A percentile compares a stretch with the other conserved stretches of the same genome.
Evolutionary conservation across 1,140 invertebrate species (phyloP).

Genomic region (Lordiphosa mommai): DNA sequence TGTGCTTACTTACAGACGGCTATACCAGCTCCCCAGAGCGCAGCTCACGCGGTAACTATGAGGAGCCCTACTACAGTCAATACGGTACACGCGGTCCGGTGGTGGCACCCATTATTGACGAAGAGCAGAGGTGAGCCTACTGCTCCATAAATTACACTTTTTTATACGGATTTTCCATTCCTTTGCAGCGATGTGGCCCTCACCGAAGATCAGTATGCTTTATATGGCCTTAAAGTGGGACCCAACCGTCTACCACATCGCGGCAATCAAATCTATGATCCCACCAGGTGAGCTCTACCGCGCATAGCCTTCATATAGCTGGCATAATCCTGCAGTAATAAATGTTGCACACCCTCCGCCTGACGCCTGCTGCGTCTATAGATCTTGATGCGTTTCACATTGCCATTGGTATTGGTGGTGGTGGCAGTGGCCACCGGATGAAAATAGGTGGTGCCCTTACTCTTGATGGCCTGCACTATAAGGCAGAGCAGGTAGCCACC

Average conservation of each 20-base stretch:
- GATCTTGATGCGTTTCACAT: constrained; percentile 69
- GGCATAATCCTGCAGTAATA: constrained; percentile 42
- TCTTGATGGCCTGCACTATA: constrained; percentile 85
- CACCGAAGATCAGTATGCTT: constrained; percentile 88
- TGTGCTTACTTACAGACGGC: constrained; percentile 81
- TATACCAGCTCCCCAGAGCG: constrained; percentile 94
- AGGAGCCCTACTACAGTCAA: constrained; percentile 92
- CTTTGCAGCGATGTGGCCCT: constrained; percentile 85
- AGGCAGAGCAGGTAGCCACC: constrained; percentile 88
- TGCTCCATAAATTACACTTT: background rate
- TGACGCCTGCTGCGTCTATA: constrained; percentile 56
- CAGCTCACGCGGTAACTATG: constrained; percentile 85
- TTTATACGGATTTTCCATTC: background rate
- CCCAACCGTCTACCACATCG: constrained; percentile 80
- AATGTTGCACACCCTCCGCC: background rate
- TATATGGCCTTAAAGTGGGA: constrained; percentile 87
- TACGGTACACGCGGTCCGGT: constrained; percentile 86
- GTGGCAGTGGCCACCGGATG: constrained; percentile 75
- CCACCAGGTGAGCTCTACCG: constrained; percentile 61
- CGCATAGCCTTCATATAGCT: constrained; percentile 32
- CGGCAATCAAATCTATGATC: constrained; percentile 78
- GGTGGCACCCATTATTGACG: constrained; percentile 93
- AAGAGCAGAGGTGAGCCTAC: constrained; percentile 85
- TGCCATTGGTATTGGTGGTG: constrained; percentile 39
- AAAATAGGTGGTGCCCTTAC: constrained; percentile 79